Evolutionary conservation across 2,113 vertebrate genomes (phyloP), one percentile per base, ranked within the genome.

Genomic region (Vombatus ursinus): DNA sequence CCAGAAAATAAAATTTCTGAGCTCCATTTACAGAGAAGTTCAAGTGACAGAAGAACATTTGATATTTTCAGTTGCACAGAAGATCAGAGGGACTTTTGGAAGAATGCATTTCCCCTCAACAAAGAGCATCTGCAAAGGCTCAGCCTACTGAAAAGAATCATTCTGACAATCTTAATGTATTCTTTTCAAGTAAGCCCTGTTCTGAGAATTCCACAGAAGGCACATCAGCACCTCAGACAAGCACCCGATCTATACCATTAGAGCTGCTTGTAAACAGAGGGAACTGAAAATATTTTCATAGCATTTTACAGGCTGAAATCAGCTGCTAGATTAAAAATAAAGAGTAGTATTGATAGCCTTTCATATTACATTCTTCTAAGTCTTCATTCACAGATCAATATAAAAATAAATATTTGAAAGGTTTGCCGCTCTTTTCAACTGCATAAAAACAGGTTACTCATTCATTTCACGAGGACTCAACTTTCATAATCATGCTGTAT

Each of bases 151-250:
- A 98, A 98, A 97, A 94, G 98, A 98, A 95, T 97, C 96, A 95
- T 95, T 97, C 97, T 97, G 96, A 97, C 97, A 98, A 97, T 96
- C 96, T 98, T 96, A 98, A 98, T 98, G 93, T 95, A 97, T 98
- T 98, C 95, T 97, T 98, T 98, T 98, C 97, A 97, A 77, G 94
- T 94, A 98, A 95, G 97, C 94, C 92, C 96, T 97, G 96, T 90
- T 98, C 96, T 97, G 92, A 96, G 97, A 98, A 98, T 97, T 97
- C 97, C 95, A 97, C 3, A 96, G 96, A 97, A 98, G 97, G 95
- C 57, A 52, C 96, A 97, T 92, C 97, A 97, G 92, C 90, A 95
- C 95, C 96, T 91, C 95, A 98, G 97, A 97, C 96, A 96, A 97
- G 97, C 95, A 97, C 91, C 37, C 50, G 90, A 95, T 91, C 96